phyloP scores from a whole-genome alignment of 1,140 invertebrate genomes.

The Grapholita molesta region DNA sequence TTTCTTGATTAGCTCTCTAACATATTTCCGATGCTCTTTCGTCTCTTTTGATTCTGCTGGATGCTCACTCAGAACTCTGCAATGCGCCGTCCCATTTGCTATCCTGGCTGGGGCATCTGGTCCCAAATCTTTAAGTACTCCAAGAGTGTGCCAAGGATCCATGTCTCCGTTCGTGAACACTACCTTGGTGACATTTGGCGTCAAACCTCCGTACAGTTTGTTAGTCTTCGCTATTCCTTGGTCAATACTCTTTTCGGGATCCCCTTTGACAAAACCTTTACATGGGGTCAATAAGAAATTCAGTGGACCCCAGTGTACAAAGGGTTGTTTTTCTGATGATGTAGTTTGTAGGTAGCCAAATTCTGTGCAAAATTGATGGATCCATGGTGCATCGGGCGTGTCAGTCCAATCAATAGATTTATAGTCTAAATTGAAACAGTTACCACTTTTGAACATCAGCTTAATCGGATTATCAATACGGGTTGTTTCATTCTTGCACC shows the following conservation, averaged over 20 bases:
- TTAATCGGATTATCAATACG: background rate
- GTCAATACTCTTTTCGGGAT: slow-evolving; percentile 51
- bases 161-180: slow-evolving; percentile 78
- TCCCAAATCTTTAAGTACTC: slow-evolving; percentile 46
- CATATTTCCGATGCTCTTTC: background rate
- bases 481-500: background rate
- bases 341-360: slow-evolving; percentile 88
- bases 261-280: background rate
- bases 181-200: slow-evolving; percentile 73
- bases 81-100: background rate
- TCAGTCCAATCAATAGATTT: background rate
- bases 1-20: background rate
- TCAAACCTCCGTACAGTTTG: slow-evolving; percentile 74
- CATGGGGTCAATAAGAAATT: background rate
- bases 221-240: slow-evolving; percentile 75
- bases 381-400: slow-evolving; percentile 68
- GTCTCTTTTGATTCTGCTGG: background rate
- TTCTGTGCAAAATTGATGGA: slow-evolving; percentile 87
- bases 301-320: slow-evolving; percentile 78
- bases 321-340: slow-evolving; percentile 79
- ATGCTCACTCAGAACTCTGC: background rate
- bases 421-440: background rate
- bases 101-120: background rate
- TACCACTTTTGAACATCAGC: background rate
- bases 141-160: slow-evolving; percentile 80